A percentile compares a stretch with the other conserved stretches of the same genome.
Conservation (phyloP, 2,797 vertebrate species). For the Aeoliscus strigatus region DNA sequence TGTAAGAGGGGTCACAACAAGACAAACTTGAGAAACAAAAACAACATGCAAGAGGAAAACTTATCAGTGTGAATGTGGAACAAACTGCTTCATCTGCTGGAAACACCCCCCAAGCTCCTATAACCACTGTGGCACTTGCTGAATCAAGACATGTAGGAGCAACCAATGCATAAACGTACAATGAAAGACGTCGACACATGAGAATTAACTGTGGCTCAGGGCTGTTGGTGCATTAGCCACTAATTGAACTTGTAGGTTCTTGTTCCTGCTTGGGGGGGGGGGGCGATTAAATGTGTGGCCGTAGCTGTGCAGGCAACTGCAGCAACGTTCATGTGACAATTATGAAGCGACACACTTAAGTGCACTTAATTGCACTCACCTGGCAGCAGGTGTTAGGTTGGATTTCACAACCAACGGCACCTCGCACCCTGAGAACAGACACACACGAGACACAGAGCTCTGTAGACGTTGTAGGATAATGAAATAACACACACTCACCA, state of each 20-base stretch:
- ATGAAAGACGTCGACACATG: neutral
- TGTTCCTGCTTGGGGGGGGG: neutral
- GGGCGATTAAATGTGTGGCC: conserved; percentile 3
- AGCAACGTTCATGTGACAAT: conserved; percentile 18
- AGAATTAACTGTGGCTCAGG: neutral
- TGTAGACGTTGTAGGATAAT: conserved; percentile 2
- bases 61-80: conserved; percentile 1
- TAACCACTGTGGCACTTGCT: no score
- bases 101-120: no score
- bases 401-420: conserved; percentile 29
- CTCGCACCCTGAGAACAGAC: conserved; percentile 17
- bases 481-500: conserved; percentile 3
- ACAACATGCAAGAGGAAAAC: no score
- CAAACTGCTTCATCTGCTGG: no score
- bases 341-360: conserved; percentile 27
- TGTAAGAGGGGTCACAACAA: neutral
- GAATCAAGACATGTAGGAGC: conserved; percentile 1
- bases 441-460: conserved; percentile 6
- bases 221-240: neutral
- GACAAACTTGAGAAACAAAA: no score
- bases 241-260: conserved; percentile 1
- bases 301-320: conserved; percentile 1
- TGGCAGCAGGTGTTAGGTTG: conserved; percentile 36
- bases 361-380: conserved; percentile 39
- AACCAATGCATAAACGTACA: neutral